These are phyloP conservation scores for Xanthorhoe spadicearia DNA, from an alignment of 2,888 invertebrate species.

Conservation along the genomic window DNA sequence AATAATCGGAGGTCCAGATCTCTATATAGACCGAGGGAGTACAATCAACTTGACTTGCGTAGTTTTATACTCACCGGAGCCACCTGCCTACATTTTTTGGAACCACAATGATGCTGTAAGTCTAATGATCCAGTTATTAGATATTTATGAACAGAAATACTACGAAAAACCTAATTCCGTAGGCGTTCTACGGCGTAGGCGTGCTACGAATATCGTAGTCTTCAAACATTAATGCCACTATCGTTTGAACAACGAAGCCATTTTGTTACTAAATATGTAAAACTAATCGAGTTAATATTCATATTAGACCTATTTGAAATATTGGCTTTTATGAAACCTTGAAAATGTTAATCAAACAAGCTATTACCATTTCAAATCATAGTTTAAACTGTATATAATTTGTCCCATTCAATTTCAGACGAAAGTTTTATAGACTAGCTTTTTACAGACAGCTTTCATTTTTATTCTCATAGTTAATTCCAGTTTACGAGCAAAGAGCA, in stretches of 20 bases:
- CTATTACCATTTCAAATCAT: not conserved
- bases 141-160: not conserved
- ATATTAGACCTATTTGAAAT: too few relatives aligned
- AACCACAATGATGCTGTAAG: conserved; percentile 95
- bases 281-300: too few relatives aligned
- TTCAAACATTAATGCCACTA: not conserved
- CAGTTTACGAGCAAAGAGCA: not conserved
- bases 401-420: not conserved
- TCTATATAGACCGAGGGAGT: conserved; percentile 96
- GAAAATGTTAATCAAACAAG: too few relatives aligned
- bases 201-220: not conserved
- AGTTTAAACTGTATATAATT: not conserved
- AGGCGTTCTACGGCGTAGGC: not conserved
- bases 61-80: conserved; percentile 95
- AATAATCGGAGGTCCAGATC: conserved; percentile 95
- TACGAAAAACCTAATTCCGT: not conserved
- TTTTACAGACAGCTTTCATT: not conserved
- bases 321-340: too few relatives aligned
- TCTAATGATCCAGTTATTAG: not conserved
- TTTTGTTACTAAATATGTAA: too few relatives aligned
- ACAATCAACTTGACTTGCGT: conserved; percentile 97
- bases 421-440: not conserved
- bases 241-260: too few relatives aligned
- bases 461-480: not conserved
- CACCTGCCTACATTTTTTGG: conserved; percentile 97